Base-by-base conservation (phyloP, 2,113 vertebrate species). In the Chlorodrepanis virens region DNA sequence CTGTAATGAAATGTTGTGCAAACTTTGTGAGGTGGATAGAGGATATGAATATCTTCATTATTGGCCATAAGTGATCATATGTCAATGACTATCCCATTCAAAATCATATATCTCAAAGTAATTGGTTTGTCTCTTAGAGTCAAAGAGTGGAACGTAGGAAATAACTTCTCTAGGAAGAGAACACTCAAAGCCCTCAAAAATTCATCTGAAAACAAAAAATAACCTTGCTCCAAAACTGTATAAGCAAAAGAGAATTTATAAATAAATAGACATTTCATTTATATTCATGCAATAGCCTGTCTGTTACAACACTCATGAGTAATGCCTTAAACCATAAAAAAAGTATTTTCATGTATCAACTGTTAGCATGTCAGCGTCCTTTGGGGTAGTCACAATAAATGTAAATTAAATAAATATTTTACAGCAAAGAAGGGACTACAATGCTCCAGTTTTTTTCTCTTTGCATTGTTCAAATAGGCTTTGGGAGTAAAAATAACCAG, bases 401-500 rank as follows among this genome's bases (percentile, higher is more conserved):
- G 22, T 20, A 56, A 93, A 57, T 35, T 40, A 83, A 81, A 60
- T 78, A 89, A 84, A 81, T 64, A 75, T 28, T 68, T 63, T 22
- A 44, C 10, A 20, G 35, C 14, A 85, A 86, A 19, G 15, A 92
- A 87, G 42, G 39, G 65, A 50, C 52, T 83, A 4, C 45, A 49
- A 2, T 54, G 10, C 45, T 83, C 9, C 16, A 25, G 1, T 31
- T 68, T 53, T 89, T 64, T 56, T 40, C 33, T 31, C 28, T 61
- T 75, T 61, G 33, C 23, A 29, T 45, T 37, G 29, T 94, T 90
- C 42, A 79, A 13, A 76, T 50, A 74, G 21, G 16, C 23, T 78
- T 40, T 89, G 28, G 22, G 21, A 97, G 95, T 94, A 75, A 91
- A 94, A 86, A 49, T 28, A 92, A 80, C 60, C 35, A n/a, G 33